These are phyloP conservation scores for Caenorhabditis panamensis DNA, from an alignment of 2,888 invertebrate genomes.

Conservation along the genomic window DNA sequence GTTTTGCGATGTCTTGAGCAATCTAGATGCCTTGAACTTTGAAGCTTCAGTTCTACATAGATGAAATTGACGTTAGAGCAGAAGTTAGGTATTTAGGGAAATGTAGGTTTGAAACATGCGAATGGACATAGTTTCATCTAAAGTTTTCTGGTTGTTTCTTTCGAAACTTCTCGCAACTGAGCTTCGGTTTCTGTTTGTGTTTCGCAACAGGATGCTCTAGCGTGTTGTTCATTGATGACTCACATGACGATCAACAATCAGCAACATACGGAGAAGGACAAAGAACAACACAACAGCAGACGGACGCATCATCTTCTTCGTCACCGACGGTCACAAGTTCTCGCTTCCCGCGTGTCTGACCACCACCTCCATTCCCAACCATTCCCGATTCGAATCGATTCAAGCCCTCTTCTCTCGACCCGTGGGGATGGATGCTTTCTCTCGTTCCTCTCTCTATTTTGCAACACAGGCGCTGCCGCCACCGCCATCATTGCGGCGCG, in stretches of 20 bases:
- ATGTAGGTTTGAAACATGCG: too few species aligned
- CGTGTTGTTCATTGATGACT: conserved; percentile 9
- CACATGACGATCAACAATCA: conserved; percentile 27
- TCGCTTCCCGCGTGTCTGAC: neutral
- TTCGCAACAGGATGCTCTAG: neutral
- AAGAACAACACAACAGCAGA: conserved; percentile 11
- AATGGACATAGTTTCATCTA: too few species aligned
- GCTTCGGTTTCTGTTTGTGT: neutral
- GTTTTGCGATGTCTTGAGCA: too few species aligned
- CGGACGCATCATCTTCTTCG: neutral
- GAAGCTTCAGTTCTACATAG: too few species aligned
- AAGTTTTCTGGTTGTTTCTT: neutral
- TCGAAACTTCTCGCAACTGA: neutral
- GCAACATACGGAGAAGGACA: neutral
- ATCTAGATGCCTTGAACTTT: too few species aligned
- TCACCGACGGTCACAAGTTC: conserved; percentile 26
- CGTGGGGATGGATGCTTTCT: neutral
- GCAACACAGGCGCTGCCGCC: conserved; percentile 18
- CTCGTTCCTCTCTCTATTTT: conserved; percentile 26
- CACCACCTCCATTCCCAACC: neutral
- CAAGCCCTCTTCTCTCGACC: neutral
- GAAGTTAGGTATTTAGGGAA: too few species aligned
- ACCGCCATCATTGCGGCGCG: neutral
- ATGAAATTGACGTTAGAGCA: too few species aligned
- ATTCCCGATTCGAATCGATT: conserved; percentile 17